Evolutionary conservation across 2,113 vertebrate species (phyloP).

Genomic region (Notechis scutatus): DNA sequence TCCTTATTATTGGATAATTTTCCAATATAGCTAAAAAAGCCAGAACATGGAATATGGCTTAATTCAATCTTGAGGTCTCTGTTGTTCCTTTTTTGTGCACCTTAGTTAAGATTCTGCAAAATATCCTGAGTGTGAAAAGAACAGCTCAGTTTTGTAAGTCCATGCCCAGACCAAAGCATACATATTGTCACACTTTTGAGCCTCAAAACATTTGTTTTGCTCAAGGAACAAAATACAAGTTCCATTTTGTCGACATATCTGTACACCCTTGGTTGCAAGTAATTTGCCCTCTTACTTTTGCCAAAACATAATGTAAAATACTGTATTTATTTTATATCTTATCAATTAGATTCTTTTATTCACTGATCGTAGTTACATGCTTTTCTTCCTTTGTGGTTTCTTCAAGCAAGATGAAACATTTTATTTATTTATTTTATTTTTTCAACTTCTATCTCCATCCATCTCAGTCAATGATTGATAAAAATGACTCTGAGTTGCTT

Average conservation of each 20-base stretch:
- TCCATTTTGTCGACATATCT: not conserved
- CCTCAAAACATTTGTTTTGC: not conserved
- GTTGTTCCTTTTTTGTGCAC: not conserved
- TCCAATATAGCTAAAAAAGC: not conserved
- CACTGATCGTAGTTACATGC: not conserved
- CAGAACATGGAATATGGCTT: not conserved
- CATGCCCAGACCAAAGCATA: not conserved
- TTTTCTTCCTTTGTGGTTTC: not conserved
- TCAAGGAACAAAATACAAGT: not conserved
- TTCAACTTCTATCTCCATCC: not conserved
- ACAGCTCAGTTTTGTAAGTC: not conserved
- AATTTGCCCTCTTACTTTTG: not conserved
- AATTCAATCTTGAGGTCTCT: not conserved
- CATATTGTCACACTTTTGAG: not conserved
- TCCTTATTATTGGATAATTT: not conserved
- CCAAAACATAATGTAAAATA: not conserved
- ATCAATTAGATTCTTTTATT: not conserved
- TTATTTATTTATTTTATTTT: not conserved
- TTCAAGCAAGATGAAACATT: not conserved
- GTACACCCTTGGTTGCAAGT: not conserved
- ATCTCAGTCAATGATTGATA: not conserved
- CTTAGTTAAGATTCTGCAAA: not conserved
- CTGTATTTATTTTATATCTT: not conserved
- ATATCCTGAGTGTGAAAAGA: not conserved
- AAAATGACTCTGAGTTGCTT: not conserved